Conservation (phyloP, 2,797 vertebrate species). For the Siniperca scherzeri region DNA sequence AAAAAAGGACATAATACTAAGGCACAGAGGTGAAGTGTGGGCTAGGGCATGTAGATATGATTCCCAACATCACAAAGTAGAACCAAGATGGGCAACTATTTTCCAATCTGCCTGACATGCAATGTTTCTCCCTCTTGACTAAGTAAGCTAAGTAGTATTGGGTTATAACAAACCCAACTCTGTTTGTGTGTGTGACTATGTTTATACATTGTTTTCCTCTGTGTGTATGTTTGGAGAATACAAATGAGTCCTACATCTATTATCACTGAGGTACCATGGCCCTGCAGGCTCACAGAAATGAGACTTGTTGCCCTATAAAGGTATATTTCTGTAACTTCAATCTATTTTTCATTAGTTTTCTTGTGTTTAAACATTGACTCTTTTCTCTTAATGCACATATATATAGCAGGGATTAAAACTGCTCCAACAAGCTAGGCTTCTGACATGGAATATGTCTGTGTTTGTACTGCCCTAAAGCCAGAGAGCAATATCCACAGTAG, state of each 20-base stretch:
- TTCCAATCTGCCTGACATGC: slow-evolving; percentile 6
- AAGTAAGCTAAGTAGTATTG: slow-evolving; percentile 10
- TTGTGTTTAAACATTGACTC: not conserved
- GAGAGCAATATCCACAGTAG: not conserved
- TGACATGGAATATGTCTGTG: too few relatives aligned
- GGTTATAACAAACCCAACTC: slow-evolving; percentile 28
- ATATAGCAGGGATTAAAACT: not conserved
- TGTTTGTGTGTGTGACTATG: not conserved
- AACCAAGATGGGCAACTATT: slow-evolving; percentile 9
- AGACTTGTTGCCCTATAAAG: slow-evolving; percentile 18
- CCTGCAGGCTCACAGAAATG: slow-evolving; percentile 36
- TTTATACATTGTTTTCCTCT: slow-evolving; percentile 26
- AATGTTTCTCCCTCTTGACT: not conserved
- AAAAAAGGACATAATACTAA: slow-evolving; percentile 5
- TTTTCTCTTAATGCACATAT: not conserved
- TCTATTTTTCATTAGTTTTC: slow-evolving; percentile 16
- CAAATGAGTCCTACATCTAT: slow-evolving; percentile 37
- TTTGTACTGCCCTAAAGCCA: not conserved
- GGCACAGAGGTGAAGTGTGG: slow-evolving; percentile 15
- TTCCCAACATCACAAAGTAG: slow-evolving; percentile 4
- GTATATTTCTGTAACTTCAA: slow-evolving; percentile 9
- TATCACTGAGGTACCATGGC: slow-evolving; percentile 20
- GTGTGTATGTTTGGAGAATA: slow-evolving; percentile 35
- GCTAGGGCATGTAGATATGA: not conserved
- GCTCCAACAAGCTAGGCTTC: not conserved